Conservation (phyloP, 2,113 vertebrate genomes). For the Potamarius usumacintae region DNA sequence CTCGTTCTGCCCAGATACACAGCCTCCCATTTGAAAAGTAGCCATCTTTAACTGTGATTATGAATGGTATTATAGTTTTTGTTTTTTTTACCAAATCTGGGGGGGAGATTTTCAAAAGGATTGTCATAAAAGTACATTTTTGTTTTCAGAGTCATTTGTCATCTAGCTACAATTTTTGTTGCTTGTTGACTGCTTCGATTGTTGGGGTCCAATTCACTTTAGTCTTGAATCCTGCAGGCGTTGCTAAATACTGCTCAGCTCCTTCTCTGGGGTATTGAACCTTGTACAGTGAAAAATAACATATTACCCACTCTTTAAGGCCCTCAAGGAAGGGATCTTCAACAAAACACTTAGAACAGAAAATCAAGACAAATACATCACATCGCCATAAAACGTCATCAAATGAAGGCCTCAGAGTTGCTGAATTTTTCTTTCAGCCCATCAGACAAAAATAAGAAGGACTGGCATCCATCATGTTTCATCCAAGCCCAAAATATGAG, state of each 20-base stretch:
- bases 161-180: not conserved
- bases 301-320: not conserved
- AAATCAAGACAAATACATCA: not conserved
- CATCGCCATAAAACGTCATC: not conserved
- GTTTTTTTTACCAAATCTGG: no score
- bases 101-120: not conserved
- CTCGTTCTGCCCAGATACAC: not conserved
- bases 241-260: not conserved
- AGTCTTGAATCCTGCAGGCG: not conserved
- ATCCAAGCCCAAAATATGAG: slow-evolving; percentile 5
- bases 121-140: not conserved
- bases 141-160: not conserved
- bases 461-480: slow-evolving; percentile 25
- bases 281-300: not conserved
- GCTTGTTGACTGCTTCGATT: no score
- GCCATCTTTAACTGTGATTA: not conserved
- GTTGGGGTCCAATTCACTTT: no score
- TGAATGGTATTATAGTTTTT: not conserved
- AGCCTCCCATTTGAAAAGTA: not conserved
- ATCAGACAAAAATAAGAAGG: slow-evolving; percentile 13
- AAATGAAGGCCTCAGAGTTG: not conserved
- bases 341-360: not conserved
- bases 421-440: not conserved
- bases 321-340: not conserved
- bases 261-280: not conserved